phyloP scores from a whole-genome alignment of 2,113 vertebrate genomes.

The Pseudonaja textilis region DNA sequence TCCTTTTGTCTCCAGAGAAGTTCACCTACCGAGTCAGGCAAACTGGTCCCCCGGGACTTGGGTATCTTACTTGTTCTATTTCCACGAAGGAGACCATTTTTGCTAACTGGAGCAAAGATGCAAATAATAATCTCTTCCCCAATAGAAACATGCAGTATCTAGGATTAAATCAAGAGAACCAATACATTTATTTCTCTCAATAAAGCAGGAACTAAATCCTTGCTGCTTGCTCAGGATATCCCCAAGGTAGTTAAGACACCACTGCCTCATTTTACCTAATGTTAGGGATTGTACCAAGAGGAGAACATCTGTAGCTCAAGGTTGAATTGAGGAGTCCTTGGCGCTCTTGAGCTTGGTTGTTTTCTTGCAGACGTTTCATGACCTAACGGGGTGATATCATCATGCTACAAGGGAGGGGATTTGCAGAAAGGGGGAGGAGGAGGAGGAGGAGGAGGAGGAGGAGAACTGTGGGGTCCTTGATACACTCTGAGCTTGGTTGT shows the following conservation, averaged over 20 bases:
- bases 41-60: not conserved
- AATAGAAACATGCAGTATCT: not conserved
- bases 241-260: not conserved
- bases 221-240: not conserved
- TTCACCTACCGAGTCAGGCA: not conserved
- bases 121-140: not conserved
- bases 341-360: too few relatives aligned
- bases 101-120: not conserved
- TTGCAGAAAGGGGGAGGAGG: too few relatives aligned
- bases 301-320: too few relatives aligned
- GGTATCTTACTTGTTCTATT: not conserved
- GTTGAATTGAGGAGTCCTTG: too few relatives aligned
- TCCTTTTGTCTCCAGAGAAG: not conserved
- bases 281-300: not conserved
- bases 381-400: too few relatives aligned
- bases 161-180: not conserved
- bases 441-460: too few relatives aligned
- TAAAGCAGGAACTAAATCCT: not conserved
- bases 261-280: not conserved
- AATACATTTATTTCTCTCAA: not conserved
- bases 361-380: too few relatives aligned
- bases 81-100: not conserved
- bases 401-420: too few relatives aligned
- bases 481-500: too few relatives aligned
- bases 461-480: too few relatives aligned